Conservation (phyloP, 1,140 invertebrate genomes). For the Zaprionus davidi region DNA sequence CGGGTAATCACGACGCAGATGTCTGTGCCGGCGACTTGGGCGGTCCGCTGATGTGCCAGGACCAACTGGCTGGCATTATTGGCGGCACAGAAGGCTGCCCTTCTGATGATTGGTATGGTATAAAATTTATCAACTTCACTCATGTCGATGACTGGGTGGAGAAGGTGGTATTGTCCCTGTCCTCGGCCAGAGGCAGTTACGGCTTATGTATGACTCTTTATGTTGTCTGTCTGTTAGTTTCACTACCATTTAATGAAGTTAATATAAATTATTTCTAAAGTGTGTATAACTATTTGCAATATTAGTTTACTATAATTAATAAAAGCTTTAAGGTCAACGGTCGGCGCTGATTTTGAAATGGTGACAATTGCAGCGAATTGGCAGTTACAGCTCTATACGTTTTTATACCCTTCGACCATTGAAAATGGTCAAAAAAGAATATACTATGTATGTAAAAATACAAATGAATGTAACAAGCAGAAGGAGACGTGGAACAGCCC, state of each 20-base stretch:
- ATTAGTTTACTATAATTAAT: no score
- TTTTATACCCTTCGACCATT: no score
- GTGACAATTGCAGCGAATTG: no score
- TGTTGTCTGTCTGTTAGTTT: background rate
- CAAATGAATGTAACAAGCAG: no score
- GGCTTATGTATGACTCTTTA: background rate
- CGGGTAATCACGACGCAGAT: background rate
- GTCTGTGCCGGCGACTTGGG: conserved; percentile 61
- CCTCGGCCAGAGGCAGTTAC: background rate
- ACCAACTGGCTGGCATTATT: conserved; percentile 47
- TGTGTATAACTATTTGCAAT: no score
- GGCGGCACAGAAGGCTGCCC: conserved; percentile 32
- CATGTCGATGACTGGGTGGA: conserved; percentile 35
- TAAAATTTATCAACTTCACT: conserved; percentile 44
- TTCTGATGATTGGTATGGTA: conserved; percentile 11
- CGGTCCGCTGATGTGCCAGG: conserved; percentile 50
- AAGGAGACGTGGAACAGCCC: no score
- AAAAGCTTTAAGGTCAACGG: no score
- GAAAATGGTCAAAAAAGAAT: no score
- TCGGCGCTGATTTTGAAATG: no score
- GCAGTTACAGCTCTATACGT: no score
- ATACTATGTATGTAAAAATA: no score
- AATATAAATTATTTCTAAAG: background rate
- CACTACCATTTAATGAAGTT: background rate
- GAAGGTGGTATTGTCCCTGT: background rate